Percentiles rank a stretch among this genome's conserved stretches.
Evolutionary conservation across 2,797 vertebrate genomes (phyloP).

Genomic region (Pristis pectinata): DNA sequence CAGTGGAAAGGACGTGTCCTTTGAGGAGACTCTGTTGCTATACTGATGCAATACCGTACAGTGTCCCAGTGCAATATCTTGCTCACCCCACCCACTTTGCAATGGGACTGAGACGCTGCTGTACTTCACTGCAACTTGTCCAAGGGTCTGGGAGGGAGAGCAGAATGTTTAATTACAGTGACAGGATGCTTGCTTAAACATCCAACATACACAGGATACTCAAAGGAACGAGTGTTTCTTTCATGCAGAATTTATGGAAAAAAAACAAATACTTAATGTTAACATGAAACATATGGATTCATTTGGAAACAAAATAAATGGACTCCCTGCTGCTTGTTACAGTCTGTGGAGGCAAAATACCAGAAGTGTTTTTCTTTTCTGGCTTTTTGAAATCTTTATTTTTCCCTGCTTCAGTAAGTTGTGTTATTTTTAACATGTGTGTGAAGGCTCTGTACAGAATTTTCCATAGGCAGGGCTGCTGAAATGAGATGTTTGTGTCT

Average conservation of each 20-base stretch:
- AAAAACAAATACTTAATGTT: constrained; percentile 11
- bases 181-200: neutral
- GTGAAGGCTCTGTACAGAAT: neutral
- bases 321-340: neutral
- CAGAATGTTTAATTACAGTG: neutral
- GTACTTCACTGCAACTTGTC: neutral
- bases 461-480: neutral
- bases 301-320: neutral
- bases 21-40: neutral
- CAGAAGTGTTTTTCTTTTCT: neutral
- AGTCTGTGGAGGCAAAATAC: neutral
- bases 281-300: neutral
- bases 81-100: neutral
- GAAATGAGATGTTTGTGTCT: neutral
- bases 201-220: neutral
- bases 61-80: too few relatives aligned
- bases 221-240: neutral
- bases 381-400: neutral
- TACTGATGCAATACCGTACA: neutral
- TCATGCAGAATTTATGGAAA: neutral
- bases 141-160: neutral
- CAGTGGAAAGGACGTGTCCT: neutral
- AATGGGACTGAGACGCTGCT: neutral
- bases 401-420: neutral
- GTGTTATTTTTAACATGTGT: neutral